These are phyloP conservation scores for Hydrotaea diabolus DNA, from an alignment of 2,888 invertebrate species.

Conservation along the genomic window DNA sequence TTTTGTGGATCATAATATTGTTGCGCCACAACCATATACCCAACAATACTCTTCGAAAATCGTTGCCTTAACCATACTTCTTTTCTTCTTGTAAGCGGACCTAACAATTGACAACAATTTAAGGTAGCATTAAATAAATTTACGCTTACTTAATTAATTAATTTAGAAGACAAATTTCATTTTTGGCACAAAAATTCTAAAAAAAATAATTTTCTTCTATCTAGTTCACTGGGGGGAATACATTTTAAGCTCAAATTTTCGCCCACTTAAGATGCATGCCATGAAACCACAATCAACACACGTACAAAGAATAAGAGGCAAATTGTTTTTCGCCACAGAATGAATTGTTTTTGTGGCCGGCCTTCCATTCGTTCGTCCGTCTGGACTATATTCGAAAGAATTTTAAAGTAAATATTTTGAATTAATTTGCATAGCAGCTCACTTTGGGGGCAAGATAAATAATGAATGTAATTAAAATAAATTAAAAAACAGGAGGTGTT, in stretches of 20 bases:
- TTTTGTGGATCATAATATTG: too few relatives aligned
- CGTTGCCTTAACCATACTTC: too few relatives aligned
- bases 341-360: neutral
- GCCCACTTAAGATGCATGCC: conserved; percentile 20
- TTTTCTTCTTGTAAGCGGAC: too few relatives aligned
- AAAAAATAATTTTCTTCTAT: too few relatives aligned
- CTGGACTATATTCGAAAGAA: neutral
- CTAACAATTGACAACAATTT: too few relatives aligned
- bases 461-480: neutral
- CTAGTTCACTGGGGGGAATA: neutral
- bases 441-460: neutral
- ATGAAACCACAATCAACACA: conserved; percentile 18
- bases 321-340: conserved; percentile 12
- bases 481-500: conserved; percentile 11
- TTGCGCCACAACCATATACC: too few relatives aligned
- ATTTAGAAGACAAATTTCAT: too few relatives aligned
- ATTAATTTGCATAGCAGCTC: conserved; percentile 10
- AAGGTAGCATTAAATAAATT: too few relatives aligned
- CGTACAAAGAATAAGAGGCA: neutral
- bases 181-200: too few relatives aligned
- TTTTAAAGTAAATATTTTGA: conserved; percentile 17
- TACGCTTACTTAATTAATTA: too few relatives aligned
- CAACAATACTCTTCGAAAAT: too few relatives aligned
- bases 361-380: neutral
- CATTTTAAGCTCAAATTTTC: neutral